Evolutionary conservation across 2,113 vertebrate species (phyloP).

Genomic region (Gobius niger): DNA sequence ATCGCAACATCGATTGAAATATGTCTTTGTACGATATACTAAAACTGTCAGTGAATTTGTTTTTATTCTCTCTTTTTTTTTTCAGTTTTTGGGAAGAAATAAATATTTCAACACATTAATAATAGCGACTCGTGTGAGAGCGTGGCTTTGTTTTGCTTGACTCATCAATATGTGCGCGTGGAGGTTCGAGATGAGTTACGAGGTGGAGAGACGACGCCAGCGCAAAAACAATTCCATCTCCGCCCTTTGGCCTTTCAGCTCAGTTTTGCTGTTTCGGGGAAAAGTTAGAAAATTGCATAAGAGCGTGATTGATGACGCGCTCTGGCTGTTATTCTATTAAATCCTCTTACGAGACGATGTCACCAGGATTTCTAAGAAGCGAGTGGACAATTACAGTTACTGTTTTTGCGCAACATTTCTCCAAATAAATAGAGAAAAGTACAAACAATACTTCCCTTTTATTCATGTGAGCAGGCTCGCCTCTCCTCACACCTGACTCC

Average conservation of each 20-base stretch:
- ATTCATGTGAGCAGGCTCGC: too few species aligned
- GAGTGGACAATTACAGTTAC: too few species aligned
- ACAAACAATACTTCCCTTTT: too few species aligned
- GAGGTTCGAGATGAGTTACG: not conserved
- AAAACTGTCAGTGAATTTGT: constrained; percentile 76
- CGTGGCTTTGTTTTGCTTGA: constrained; percentile 16
- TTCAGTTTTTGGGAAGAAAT: constrained; percentile 73
- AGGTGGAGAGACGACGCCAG: constrained; percentile 3
- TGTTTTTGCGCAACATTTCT: too few species aligned
- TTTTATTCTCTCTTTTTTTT: constrained; percentile 57
- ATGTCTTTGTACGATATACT: constrained; percentile 77
- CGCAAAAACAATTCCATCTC: not conserved
- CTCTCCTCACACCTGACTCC: too few species aligned
- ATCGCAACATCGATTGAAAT: constrained; percentile 73
- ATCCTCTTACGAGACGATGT: constrained; percentile 12
- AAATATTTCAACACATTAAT: constrained; percentile 75
- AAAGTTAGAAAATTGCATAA: constrained; percentile 9
- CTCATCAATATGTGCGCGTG: not conserved
- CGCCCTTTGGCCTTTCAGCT: not conserved
- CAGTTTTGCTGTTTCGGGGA: constrained; percentile 14
- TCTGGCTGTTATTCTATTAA: not conserved
- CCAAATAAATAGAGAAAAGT: too few species aligned
- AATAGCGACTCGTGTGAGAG: constrained; percentile 31
- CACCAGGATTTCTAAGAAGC: too few species aligned
- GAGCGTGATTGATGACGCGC: constrained; percentile 20